phyloP scores from a whole-genome alignment of 2,888 invertebrate species.

The Priocnemis perturbator region DNA sequence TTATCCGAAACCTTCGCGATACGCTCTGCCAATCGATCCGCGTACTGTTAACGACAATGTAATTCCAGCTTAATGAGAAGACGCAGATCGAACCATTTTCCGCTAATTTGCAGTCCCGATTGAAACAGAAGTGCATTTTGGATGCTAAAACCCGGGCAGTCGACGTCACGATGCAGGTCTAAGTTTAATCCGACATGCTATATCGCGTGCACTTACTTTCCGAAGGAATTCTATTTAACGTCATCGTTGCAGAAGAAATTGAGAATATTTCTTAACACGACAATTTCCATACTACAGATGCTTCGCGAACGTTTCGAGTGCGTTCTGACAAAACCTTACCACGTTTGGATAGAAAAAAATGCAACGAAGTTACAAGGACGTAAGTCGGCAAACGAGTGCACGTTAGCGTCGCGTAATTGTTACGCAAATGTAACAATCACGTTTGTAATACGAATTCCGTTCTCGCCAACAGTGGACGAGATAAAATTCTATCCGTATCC shows the following conservation, averaged over 20 bases:
- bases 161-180: slow-evolving; percentile 53
- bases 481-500: slow-evolving; percentile 65
- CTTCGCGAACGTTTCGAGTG: slow-evolving; percentile 46
- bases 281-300: slow-evolving; percentile 42
- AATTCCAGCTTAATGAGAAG: slow-evolving; percentile 54
- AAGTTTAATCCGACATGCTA: background rate
- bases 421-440: background rate
- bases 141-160: slow-evolving; percentile 35
- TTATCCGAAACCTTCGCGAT: slow-evolving; percentile 9
- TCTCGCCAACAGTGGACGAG: slow-evolving; percentile 31
- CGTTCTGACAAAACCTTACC: slow-evolving; percentile 60
- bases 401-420: background rate
- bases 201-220: background rate
- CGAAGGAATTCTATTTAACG: too few species aligned
- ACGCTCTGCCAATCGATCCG: background rate
- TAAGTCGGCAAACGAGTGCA: slow-evolving; percentile 41
- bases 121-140: slow-evolving; percentile 39
- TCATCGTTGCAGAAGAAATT: background rate
- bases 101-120: slow-evolving; percentile 45
- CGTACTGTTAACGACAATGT: background rate
- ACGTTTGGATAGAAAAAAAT: slow-evolving; percentile 61
- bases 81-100: slow-evolving; percentile 62
- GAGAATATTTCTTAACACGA: background rate
- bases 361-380: slow-evolving; percentile 42
- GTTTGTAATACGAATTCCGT: background rate